Conservation (phyloP, 2,888 invertebrate species). For the Homarus gammarus region DNA sequence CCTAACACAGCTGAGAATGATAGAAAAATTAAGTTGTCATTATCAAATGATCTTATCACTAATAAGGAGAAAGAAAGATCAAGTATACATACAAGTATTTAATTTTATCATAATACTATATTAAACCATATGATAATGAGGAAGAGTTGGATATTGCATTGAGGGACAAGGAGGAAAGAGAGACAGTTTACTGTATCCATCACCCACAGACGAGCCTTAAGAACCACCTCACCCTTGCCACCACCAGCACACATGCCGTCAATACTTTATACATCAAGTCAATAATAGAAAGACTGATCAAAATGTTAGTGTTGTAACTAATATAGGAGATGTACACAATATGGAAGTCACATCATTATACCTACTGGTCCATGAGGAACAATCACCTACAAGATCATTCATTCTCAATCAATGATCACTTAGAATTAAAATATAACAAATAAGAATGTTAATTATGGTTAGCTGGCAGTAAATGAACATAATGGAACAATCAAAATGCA, state of each 20-base stretch:
- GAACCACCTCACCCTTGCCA: constrained; percentile 33
- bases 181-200: constrained; percentile 57
- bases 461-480: background rate
- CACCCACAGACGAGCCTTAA: constrained; percentile 48
- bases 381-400: background rate
- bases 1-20: background rate
- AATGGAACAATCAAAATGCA: background rate
- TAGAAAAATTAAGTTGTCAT: background rate
- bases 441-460: background rate
- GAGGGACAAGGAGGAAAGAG: constrained; percentile 45
- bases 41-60: constrained; percentile 9
- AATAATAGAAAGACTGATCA: constrained; percentile 10
- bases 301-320: constrained; percentile 21
- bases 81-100: constrained; percentile 64
- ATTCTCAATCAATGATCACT: background rate
- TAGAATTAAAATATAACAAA: background rate
- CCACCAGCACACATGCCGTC: constrained; percentile 55
- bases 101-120: constrained; percentile 69
- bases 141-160: constrained; percentile 64
- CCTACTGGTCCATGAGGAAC: constrained; percentile 6
- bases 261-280: constrained; percentile 7
- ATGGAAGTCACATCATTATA: background rate
- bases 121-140: constrained; percentile 66
- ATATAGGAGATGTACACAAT: constrained; percentile 32
- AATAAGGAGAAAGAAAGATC: constrained; percentile 37